Evolutionary conservation across 2,797 vertebrate genomes (phyloP).

Genomic region (Rhyacichthys aspro): DNA sequence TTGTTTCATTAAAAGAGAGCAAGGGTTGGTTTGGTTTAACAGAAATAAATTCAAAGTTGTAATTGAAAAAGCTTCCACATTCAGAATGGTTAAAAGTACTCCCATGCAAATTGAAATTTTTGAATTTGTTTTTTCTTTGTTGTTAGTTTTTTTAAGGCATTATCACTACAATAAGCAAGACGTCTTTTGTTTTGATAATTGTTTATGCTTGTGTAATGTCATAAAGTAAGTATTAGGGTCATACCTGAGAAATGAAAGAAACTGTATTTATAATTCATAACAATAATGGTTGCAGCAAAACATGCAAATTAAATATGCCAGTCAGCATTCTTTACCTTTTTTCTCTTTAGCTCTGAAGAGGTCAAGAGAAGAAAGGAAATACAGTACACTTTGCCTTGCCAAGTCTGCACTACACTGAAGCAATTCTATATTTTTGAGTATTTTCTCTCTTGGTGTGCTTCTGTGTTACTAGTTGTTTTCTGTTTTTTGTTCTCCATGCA

Average conservation of each 20-base stretch:
- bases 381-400: background rate
- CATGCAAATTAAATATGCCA: slow-evolving; percentile 9
- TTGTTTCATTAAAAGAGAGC: slow-evolving; percentile 42
- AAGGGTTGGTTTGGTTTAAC: slow-evolving; percentile 29
- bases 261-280: slow-evolving; percentile 26
- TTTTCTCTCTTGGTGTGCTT: too few species aligned
- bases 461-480: too few species aligned
- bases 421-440: too few species aligned
- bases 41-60: slow-evolving; percentile 10
- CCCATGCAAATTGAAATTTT: slow-evolving; percentile 3
- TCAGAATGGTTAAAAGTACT: slow-evolving; percentile 4
- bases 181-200: slow-evolving; percentile 4
- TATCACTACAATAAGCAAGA: slow-evolving; percentile 9
- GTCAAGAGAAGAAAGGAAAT: slow-evolving; percentile 7
- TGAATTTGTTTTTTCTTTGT: slow-evolving; percentile 14
- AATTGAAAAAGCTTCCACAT: slow-evolving; percentile 5
- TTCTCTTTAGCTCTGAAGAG: slow-evolving; percentile 10
- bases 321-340: slow-evolving; percentile 14
- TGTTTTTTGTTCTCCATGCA: too few species aligned
- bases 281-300: slow-evolving; percentile 21
- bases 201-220: slow-evolving; percentile 4
- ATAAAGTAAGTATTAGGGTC: slow-evolving; percentile 9
- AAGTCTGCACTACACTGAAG: too few species aligned
- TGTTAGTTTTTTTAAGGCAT: background rate
- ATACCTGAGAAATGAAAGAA: slow-evolving; percentile 16